phyloP scores from a whole-genome alignment of 2,888 invertebrate genomes.

The Hirtodrosophila cameraria region DNA sequence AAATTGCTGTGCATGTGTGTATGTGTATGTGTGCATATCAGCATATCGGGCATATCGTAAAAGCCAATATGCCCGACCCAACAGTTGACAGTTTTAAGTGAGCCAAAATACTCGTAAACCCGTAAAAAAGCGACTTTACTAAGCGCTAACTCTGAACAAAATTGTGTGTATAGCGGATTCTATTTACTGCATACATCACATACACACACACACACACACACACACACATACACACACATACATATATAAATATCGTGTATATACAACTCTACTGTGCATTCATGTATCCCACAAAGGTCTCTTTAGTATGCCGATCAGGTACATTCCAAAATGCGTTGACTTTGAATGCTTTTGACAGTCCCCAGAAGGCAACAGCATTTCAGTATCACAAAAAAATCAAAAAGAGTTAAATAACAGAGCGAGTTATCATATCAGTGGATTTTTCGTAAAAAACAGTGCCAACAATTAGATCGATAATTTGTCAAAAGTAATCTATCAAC shows the following conservation, averaged over 20 bases:
- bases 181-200: constrained; percentile 44
- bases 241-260: too few species aligned
- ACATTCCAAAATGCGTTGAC: constrained; percentile 50
- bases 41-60: constrained; percentile 48
- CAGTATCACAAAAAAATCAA: constrained; percentile 19
- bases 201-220: neutral
- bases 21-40: too few species aligned
- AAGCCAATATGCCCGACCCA: constrained; percentile 24
- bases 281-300: constrained; percentile 5
- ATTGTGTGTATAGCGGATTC: constrained; percentile 50
- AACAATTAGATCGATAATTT: neutral
- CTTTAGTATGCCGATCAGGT: constrained; percentile 57
- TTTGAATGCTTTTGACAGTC: constrained; percentile 55
- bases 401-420: constrained; percentile 20
- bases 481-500: too few species aligned
- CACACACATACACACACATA: neutral
- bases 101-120: constrained; percentile 15
- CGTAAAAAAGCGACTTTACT: constrained; percentile 16
- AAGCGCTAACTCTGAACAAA: constrained; percentile 13
- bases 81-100: constrained; percentile 19
- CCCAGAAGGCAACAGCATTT: constrained; percentile 25
- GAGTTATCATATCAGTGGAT: neutral
- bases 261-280: constrained; percentile 25
- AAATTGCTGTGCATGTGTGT: constrained; percentile 36
- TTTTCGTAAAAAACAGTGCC: too few species aligned